phyloP scores from a whole-genome alignment of 1,140 invertebrate genomes.

The Drosophila seguyi region DNA sequence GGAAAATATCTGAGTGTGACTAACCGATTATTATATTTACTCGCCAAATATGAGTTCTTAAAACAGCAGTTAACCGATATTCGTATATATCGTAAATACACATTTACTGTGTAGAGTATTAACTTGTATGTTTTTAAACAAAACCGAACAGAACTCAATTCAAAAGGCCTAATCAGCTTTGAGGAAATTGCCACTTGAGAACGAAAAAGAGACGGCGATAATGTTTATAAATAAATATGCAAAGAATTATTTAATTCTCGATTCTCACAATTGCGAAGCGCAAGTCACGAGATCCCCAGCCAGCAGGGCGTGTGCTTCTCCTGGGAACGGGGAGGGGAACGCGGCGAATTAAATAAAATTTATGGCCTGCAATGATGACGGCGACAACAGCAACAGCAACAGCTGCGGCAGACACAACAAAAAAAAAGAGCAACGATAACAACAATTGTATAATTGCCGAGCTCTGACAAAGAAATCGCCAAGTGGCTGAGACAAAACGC shows the following conservation, averaged over 20 bases:
- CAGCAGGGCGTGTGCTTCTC: conserved; percentile 70
- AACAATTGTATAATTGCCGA: conserved; percentile 78
- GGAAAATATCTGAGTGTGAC: not conserved
- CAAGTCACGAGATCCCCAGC: conserved; percentile 74
- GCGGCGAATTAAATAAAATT: conserved; percentile 71
- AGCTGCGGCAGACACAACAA: conserved; percentile 35
- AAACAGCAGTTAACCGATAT: not conserved
- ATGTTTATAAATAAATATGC: conserved; percentile 78
- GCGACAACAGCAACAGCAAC: conserved; percentile 25
- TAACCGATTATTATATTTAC: not conserved
- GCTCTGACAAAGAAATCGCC: conserved; percentile 77
- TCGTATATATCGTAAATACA: not conserved
- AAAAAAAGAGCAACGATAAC: conserved; percentile 32
- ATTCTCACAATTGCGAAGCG: conserved; percentile 76
- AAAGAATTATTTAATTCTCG: conserved; percentile 82
- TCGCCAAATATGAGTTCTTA: not conserved
- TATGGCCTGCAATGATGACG: conserved; percentile 61
- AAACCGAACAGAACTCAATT: conserved; percentile 23
- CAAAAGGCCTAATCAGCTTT: conserved; percentile 65
- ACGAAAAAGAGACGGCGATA: conserved; percentile 45
- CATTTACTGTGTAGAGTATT: conserved; percentile 4
- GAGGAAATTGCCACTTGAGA: conserved; percentile 64
- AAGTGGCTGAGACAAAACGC: conserved; percentile 67
- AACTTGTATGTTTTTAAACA: not conserved
- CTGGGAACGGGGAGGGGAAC: conserved; percentile 15